Evolutionary conservation across 1,140 invertebrate genomes (phyloP).

Genomic region (Eufriesea mexicana): DNA sequence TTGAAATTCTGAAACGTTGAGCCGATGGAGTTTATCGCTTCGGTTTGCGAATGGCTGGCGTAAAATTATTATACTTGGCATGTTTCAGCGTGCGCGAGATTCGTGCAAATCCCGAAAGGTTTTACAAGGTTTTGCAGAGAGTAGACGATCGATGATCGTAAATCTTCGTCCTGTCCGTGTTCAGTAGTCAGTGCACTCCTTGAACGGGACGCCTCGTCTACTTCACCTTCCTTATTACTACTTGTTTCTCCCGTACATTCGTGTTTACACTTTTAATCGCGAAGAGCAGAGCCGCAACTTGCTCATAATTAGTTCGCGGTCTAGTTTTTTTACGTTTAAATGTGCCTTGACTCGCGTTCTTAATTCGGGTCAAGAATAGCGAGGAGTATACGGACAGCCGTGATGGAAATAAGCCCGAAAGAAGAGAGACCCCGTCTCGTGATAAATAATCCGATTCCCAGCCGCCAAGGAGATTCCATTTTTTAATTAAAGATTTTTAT

Average conservation of each 20-base stretch:
- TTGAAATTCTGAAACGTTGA: too few relatives aligned
- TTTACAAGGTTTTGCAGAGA: too few relatives aligned
- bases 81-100: too few relatives aligned
- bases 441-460: slow-evolving; percentile 24
- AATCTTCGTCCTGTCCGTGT: background rate
- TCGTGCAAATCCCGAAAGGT: too few relatives aligned
- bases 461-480: background rate
- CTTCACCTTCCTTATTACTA: background rate
- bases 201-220: background rate
- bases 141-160: too few relatives aligned
- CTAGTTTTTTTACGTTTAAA: slow-evolving; percentile 2
- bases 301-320: slow-evolving; percentile 11
- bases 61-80: too few relatives aligned
- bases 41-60: too few relatives aligned
- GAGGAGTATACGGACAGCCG: slow-evolving; percentile 16
- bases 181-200: background rate
- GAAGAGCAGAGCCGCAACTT: background rate
- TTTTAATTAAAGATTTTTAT: slow-evolving; percentile 33
- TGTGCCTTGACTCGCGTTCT: background rate
- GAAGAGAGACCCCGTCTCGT: background rate
- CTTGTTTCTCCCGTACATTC: background rate
- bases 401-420: slow-evolving; percentile 22
- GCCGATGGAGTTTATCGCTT: too few relatives aligned
- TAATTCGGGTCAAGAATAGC: slow-evolving; percentile 36
- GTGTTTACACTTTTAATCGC: background rate